Base-by-base conservation (phyloP, 2,113 vertebrate genomes). In the Thamnophis sirtalis region DNA sequence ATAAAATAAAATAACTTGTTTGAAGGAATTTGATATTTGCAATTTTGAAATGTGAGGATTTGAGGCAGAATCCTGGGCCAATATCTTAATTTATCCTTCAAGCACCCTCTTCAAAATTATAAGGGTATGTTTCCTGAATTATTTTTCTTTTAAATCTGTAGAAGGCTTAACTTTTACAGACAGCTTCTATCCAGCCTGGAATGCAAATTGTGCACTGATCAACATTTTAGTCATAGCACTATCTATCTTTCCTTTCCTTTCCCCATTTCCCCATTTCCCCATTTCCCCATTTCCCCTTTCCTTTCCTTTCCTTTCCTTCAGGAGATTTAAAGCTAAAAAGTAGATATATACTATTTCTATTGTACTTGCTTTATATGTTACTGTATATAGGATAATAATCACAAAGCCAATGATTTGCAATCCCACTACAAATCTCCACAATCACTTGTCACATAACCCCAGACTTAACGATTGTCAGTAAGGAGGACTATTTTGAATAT, bases 21-120 rank as follows among this genome's bases (percentile, higher is more conserved):
- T 84, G 0, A 94, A 68, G 58, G 4, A 89, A 54, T 96, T 94
- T 95, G 94, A 95, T 43, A 90, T 4, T 0, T 60, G 24, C 0
- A 92, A 90, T 92, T 96, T 95, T 94, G 24, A 89, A 93, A 90
- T 93, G 89, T 9, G 28, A 92, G 91, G 17, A 17, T 1, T 6
- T 80, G 33, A 85, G 26, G 87, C 0, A 50, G 5, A 58, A 38
- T 28, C 7, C 28, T 90, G 0, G 4, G 53, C 38, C 68, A 92
- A 38, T 48, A 21, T 58, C 13, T 48, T 54, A 87, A 68, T 28
- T 49, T 33, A 54, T 13, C 15, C 0, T 48, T 10, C 85, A 91
- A 38, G n/a, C 11, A 33, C 15, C 50, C 26, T 17, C 4, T 73
- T 73, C 73, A 73, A 87, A 43, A 91, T 38, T 24, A 87, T 5